Conservation (phyloP, 2,888 invertebrate species). For the Polymixis flavicincta region DNA sequence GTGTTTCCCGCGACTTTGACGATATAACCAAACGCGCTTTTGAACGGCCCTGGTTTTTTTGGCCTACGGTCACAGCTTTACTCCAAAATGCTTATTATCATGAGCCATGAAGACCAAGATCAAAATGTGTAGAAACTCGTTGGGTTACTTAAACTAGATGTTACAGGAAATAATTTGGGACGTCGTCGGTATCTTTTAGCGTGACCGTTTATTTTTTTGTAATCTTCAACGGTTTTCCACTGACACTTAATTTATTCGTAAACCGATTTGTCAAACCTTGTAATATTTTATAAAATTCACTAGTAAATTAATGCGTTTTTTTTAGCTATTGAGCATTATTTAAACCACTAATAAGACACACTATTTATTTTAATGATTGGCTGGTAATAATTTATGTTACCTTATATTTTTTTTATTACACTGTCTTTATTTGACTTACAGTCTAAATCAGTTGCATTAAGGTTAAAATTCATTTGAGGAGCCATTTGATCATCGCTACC, state of each 20-base stretch:
- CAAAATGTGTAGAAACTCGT: background rate
- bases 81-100: too few species aligned
- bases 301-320: background rate
- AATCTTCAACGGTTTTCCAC: background rate
- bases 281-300: constrained; percentile 11
- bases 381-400: constrained; percentile 33
- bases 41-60: too few species aligned
- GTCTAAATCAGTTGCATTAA: constrained; percentile 42
- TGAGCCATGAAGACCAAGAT: background rate
- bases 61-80: too few species aligned
- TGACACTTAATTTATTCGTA: constrained; percentile 26
- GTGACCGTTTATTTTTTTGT: background rate
- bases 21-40: too few species aligned
- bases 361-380: constrained; percentile 46
- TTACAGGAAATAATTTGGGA: constrained; percentile 32
- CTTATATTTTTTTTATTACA: constrained; percentile 24
- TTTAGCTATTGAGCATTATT: constrained; percentile 30
- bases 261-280: constrained; percentile 9
- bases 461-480: constrained; percentile 50
- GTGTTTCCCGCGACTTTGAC: too few species aligned
- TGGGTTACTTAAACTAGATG: background rate
- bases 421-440: constrained; percentile 21
- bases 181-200: constrained; percentile 4
- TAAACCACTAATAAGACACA: constrained; percentile 41
- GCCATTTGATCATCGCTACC: constrained; percentile 55